Evolutionary conservation across 1,140 invertebrate genomes (phyloP), one percentile per base, ranked within the genome.

Genomic region (Conus betulinus): DNA sequence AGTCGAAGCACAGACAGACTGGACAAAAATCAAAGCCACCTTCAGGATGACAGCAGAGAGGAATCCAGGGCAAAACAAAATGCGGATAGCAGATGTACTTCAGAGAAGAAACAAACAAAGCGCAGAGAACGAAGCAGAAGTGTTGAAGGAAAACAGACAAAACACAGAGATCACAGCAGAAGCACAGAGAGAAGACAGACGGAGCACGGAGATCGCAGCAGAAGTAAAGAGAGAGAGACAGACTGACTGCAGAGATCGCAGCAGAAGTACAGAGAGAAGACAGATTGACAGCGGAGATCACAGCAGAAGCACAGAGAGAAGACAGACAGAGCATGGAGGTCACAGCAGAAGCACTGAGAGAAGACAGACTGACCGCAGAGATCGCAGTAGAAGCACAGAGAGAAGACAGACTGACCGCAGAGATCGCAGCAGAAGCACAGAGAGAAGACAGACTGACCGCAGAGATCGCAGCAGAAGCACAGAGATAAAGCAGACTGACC

Each of bases 21-120:
- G 11, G 67, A 71, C 67, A 71, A 20, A 71, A 71, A 23, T 5
- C 67, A 71, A 3, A 71, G 20, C 20, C 67, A 23, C 20, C 20
- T 20, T 71, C 53, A 27, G 5, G 88, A 88, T 55, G 60, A 85
- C 20, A 86, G 57, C 39, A 81, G 88, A 71, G 89, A 79, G 83
- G 85, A 57, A 23, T n/a, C 67, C 67, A 71, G 20, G 67, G 20
- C 20, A 71, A 71, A 71, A 71, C 67, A 71, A 71, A 0, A 71
- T 23, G 6, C 20, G 20, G 17, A 71, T 71, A 23, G 20, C 4
- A 63, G 60, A 63, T 20, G 17, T 20, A 63, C 11, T 63, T 63
- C 60, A 13, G 60, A 63, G 17, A 63, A 63, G 60, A 63, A 0
- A 63, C 60, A 63, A 20, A 63, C 60, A 11, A 63, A 20, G 60